Percentiles rank a stretch among this genome's conserved stretches.
Evolutionary conservation across 1,140 invertebrate genomes (phyloP).

Genomic region (Spodoptera litura): DNA sequence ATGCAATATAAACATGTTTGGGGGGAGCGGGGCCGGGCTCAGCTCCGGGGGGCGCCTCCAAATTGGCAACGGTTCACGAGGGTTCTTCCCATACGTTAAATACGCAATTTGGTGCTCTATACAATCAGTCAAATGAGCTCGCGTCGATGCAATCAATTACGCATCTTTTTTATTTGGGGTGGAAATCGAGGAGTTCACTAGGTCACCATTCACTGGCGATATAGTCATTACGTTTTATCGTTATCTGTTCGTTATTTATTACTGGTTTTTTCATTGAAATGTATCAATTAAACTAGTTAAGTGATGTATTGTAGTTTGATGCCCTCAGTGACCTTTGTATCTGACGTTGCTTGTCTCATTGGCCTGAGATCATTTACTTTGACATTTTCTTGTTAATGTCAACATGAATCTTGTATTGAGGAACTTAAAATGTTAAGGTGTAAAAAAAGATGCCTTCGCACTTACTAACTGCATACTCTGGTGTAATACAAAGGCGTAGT

Average conservation of each 20-base stretch:
- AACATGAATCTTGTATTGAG: too few relatives aligned
- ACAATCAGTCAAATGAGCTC: constrained; percentile 84
- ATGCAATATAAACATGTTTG: constrained; percentile 69
- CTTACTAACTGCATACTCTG: too few relatives aligned
- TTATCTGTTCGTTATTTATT: constrained; percentile 14
- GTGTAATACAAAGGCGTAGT: too few relatives aligned
- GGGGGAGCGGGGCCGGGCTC: constrained; percentile 49
- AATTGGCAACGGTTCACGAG: constrained; percentile 82
- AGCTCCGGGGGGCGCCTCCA: constrained; percentile 66
- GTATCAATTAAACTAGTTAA: constrained; percentile 24
- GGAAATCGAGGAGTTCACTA: constrained; percentile 62
- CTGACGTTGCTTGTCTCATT: too few relatives aligned
- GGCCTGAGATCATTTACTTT: too few relatives aligned
- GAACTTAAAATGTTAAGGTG: too few relatives aligned
- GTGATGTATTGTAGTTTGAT: constrained; percentile 26
- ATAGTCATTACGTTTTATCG: constrained; percentile 39
- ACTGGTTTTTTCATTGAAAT: not conserved
- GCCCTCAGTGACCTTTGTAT: too few relatives aligned
- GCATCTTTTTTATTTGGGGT: constrained; percentile 74
- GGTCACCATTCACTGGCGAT: constrained; percentile 61
- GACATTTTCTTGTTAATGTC: too few relatives aligned
- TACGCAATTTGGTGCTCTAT: constrained; percentile 79
- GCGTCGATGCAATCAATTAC: constrained; percentile 82
- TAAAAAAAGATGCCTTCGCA: too few relatives aligned
- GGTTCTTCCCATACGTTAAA: constrained; percentile 82